Conservation (phyloP, 2,888 invertebrate species). For the Isoperla grammatica region DNA sequence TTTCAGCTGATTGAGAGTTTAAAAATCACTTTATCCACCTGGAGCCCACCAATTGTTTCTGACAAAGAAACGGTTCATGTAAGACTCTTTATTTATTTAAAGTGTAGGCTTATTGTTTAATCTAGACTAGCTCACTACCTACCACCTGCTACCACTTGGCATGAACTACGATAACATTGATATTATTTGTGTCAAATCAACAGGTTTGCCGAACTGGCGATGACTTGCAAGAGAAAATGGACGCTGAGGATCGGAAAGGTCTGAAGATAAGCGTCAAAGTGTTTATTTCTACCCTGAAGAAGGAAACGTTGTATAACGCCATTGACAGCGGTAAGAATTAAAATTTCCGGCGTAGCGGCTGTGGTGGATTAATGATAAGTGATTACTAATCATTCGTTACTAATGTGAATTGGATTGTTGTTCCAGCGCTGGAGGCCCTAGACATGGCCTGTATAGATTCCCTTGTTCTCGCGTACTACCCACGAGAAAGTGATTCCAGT, state of each 20-base stretch:
- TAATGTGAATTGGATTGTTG: too few relatives aligned
- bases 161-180: too few relatives aligned
- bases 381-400: too few relatives aligned
- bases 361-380: too few relatives aligned
- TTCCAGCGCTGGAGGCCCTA: constrained; percentile 64
- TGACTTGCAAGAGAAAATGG: constrained; percentile 58
- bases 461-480: constrained; percentile 66
- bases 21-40: constrained; percentile 52
- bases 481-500: constrained; percentile 37
- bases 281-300: constrained; percentile 68
- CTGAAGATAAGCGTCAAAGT: constrained; percentile 82
- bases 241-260: constrained; percentile 65
- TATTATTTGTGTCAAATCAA: constrained; percentile 23
- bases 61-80: constrained; percentile 24
- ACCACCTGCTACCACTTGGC: too few relatives aligned
- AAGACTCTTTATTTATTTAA: too few relatives aligned
- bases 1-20: constrained; percentile 57
- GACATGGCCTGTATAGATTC: constrained; percentile 72
- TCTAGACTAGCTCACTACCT: too few relatives aligned
- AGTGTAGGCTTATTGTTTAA: too few relatives aligned
- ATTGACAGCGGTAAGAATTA: constrained; percentile 59
- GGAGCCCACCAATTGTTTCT: constrained; percentile 34
- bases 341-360: too few relatives aligned
- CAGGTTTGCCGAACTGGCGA: constrained; percentile 39
- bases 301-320: constrained; percentile 61